phyloP scores from a whole-genome alignment of 2,888 invertebrate genomes.

The Drosophila setosimentum region DNA sequence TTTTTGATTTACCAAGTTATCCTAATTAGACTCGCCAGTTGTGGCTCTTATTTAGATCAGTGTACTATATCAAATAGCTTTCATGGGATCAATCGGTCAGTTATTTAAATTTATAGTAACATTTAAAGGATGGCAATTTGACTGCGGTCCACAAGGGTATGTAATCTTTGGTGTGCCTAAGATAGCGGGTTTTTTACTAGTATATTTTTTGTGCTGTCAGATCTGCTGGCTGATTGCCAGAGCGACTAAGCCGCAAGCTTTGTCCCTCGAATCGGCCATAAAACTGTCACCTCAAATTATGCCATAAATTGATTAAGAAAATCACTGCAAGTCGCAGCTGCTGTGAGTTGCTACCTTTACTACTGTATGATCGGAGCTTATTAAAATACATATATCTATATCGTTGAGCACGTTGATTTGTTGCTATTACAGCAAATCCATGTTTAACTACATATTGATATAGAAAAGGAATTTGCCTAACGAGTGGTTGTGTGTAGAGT shows the following conservation, averaged over 20 bases:
- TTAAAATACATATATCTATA: not conserved
- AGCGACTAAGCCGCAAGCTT: slow-evolving; percentile 46
- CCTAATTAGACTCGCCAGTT: not conserved
- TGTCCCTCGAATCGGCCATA: slow-evolving; percentile 46
- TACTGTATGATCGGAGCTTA: slow-evolving; percentile 2
- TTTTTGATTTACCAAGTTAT: not conserved
- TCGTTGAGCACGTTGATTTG: not conserved
- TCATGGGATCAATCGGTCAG: not conserved
- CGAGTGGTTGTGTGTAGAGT: not conserved
- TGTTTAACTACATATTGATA: not conserved
- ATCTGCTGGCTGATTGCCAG: slow-evolving; percentile 56
- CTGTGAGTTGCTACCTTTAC: slow-evolving; percentile 19
- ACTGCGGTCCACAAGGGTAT: not conserved
- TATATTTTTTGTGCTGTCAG: slow-evolving; percentile 55
- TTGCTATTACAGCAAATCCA: not conserved
- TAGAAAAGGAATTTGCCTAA: not conserved
- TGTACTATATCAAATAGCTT: not conserved
- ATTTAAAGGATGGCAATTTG: not conserved
- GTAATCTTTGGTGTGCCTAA: not conserved
- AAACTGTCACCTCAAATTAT: slow-evolving; percentile 68
- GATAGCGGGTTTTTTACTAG: not conserved
- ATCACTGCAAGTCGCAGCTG: slow-evolving; percentile 46
- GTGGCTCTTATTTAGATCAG: too few species aligned
- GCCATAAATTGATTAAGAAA: slow-evolving; percentile 70
- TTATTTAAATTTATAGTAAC: not conserved